A percentile compares a stretch with the other conserved stretches of the same genome.
phyloP scores from a whole-genome alignment of 2,888 invertebrate species.

The Trilocha varians region DNA sequence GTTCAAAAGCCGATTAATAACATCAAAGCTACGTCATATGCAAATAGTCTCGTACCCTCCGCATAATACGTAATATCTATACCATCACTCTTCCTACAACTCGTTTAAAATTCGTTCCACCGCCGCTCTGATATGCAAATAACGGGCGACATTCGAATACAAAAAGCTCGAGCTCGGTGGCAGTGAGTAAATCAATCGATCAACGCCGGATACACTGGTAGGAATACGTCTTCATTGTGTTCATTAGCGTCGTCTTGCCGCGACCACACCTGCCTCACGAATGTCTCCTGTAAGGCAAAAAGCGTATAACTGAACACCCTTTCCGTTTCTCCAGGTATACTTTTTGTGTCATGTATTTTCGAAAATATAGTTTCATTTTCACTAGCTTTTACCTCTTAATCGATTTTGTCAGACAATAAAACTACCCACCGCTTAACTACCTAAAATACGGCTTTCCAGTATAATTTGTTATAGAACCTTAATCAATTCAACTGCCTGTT shows the following conservation, averaged over 20 bases:
- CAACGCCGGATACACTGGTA: constrained; percentile 69
- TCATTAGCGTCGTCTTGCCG: constrained; percentile 61
- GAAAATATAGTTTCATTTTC: too few relatives aligned
- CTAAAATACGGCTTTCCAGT: too few relatives aligned
- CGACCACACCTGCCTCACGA: constrained; percentile 56
- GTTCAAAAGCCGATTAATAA: constrained; percentile 30
- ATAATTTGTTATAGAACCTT: too few relatives aligned
- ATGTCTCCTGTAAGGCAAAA: constrained; percentile 54
- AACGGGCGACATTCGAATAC: constrained; percentile 66
- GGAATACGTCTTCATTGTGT: constrained; percentile 73
- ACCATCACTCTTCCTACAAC: constrained; percentile 47
- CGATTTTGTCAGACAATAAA: too few relatives aligned
- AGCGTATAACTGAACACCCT: constrained; percentile 39
- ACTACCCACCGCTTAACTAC: too few relatives aligned
- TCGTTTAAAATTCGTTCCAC: constrained; percentile 64
- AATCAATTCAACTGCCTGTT: too few relatives aligned
- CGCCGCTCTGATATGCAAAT: constrained; percentile 66
- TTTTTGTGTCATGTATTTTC: not conserved
- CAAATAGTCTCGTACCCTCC: constrained; percentile 49
- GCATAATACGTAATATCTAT: constrained; percentile 37
- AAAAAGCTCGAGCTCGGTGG: constrained; percentile 71
- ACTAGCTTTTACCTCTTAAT: too few relatives aligned
- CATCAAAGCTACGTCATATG: constrained; percentile 47
- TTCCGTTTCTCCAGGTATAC: not conserved
- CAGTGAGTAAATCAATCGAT: constrained; percentile 74